These are phyloP conservation scores for Drosophila pruinosa DNA, from an alignment of 1,140 invertebrate genomes.

Conservation along the genomic window DNA sequence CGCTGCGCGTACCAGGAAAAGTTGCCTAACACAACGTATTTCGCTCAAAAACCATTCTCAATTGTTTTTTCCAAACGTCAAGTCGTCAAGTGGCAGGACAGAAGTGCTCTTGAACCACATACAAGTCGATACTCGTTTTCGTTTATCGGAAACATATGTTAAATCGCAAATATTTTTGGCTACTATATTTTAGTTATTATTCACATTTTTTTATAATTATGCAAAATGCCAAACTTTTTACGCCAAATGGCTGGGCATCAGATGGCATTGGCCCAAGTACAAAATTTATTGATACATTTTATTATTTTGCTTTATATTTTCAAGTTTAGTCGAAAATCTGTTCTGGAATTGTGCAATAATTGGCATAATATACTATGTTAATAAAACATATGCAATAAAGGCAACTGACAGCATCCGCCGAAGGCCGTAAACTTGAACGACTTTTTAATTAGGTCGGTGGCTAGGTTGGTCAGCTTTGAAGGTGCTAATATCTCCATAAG, in stretches of 20 bases:
- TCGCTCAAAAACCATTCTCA: conserved; percentile 4
- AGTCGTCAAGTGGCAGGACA: conserved; percentile 20
- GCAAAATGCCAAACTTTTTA: conserved; percentile 30
- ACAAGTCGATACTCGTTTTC: neutral
- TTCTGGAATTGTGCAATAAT: conserved; percentile 66
- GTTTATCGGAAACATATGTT: conserved; percentile 63
- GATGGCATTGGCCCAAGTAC: conserved; percentile 55
- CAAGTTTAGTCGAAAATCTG: conserved; percentile 42
- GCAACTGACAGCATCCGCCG: conserved; percentile 35
- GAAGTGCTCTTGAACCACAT: conserved; percentile 8
- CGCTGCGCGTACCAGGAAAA: conserved; percentile 8
- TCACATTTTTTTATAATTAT: conserved; percentile 8
- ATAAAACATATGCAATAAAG: conserved; percentile 36
- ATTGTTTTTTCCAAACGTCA: conserved; percentile 21
- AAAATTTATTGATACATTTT: conserved; percentile 63
- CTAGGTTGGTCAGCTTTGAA: neutral
- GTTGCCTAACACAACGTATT: conserved; percentile 19
- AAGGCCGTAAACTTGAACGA: conserved; percentile 73
- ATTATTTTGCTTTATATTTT: conserved; percentile 24
- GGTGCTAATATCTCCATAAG: neutral
- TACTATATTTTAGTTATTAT: conserved; percentile 24
- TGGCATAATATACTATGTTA: conserved; percentile 59
- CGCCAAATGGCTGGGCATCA: conserved; percentile 31
- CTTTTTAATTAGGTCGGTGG: conserved; percentile 59
- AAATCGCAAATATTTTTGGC: conserved; percentile 42